phyloP scores from a whole-genome alignment of 1,140 invertebrate genomes.

The Trypoxylus dichotomus region DNA sequence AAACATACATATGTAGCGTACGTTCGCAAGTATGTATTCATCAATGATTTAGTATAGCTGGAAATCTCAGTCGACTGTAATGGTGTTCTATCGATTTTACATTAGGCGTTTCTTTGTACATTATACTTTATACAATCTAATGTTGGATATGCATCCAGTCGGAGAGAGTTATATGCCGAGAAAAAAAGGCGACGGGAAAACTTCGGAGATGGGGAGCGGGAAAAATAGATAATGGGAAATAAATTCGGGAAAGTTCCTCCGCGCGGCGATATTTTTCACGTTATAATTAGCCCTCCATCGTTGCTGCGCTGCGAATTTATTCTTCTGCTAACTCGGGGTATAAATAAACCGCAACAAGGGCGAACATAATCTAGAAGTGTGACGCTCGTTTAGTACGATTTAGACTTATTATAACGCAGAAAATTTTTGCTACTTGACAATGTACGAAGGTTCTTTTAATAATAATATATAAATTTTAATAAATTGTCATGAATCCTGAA shows the following conservation, averaged over 20 bases:
- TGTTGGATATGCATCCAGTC: conserved; percentile 53
- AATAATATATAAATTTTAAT: too few relatives aligned
- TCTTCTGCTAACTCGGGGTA: neutral
- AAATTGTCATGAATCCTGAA: too few relatives aligned
- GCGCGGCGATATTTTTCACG: conserved; percentile 48
- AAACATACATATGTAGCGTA: neutral
- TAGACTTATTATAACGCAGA: neutral
- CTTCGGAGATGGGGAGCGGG: conserved; percentile 50
- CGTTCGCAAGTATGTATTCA: neutral
- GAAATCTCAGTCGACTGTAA: conserved; percentile 52
- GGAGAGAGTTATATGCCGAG: conserved; percentile 48
- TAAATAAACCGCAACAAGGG: neutral
- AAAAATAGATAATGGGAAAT: conserved; percentile 55
- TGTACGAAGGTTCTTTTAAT: too few relatives aligned
- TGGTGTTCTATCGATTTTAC: conserved; percentile 55
- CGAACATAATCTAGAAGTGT: neutral
- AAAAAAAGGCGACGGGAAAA: conserved; percentile 43
- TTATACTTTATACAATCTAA: conserved; percentile 56
- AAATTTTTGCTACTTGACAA: too few relatives aligned
- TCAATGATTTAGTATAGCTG: conserved; percentile 51
- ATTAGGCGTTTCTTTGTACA: conserved; percentile 56
- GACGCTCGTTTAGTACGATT: neutral
- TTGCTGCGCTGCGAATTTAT: neutral
- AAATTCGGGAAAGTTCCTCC: conserved; percentile 45
- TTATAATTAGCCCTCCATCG: conserved; percentile 42